Evolutionary conservation across 2,888 invertebrate species (phyloP).

Genomic region (Euclidia mi): DNA sequence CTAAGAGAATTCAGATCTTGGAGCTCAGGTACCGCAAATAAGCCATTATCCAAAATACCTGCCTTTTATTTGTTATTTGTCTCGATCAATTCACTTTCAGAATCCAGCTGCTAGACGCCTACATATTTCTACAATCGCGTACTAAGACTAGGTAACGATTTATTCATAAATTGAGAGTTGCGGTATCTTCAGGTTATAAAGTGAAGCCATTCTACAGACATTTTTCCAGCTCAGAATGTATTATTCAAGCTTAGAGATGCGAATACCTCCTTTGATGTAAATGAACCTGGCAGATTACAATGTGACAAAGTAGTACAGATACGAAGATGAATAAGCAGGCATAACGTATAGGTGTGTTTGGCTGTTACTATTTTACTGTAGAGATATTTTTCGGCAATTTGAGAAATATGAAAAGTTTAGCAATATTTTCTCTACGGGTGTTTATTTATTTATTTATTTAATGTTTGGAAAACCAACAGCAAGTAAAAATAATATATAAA

Average conservation of each 20-base stretch:
- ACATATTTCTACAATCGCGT: constrained; percentile 21
- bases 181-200: constrained; percentile 43
- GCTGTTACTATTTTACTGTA: too few relatives aligned
- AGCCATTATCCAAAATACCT: too few relatives aligned
- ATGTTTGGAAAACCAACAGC: too few relatives aligned
- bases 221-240: constrained; percentile 52
- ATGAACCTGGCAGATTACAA: constrained; percentile 31
- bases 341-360: neutral
- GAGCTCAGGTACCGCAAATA: too few relatives aligned
- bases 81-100: constrained; percentile 21
- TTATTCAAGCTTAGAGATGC: constrained; percentile 37
- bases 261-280: constrained; percentile 28
- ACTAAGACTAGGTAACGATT: constrained; percentile 40
- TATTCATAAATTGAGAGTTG: constrained; percentile 45
- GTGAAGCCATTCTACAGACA: constrained; percentile 39
- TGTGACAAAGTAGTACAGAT: neutral
- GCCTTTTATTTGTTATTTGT: too few relatives aligned
- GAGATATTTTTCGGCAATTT: too few relatives aligned
- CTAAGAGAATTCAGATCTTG: too few relatives aligned
- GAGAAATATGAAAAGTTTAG: too few relatives aligned
- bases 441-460: too few relatives aligned
- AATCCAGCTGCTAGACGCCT: constrained; percentile 21
- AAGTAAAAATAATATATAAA: too few relatives aligned
- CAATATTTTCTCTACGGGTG: too few relatives aligned
- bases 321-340: neutral